These are phyloP conservation scores for Nyctibius grandis DNA, from an alignment of 2,797 vertebrate genomes.

Conservation along the genomic window DNA sequence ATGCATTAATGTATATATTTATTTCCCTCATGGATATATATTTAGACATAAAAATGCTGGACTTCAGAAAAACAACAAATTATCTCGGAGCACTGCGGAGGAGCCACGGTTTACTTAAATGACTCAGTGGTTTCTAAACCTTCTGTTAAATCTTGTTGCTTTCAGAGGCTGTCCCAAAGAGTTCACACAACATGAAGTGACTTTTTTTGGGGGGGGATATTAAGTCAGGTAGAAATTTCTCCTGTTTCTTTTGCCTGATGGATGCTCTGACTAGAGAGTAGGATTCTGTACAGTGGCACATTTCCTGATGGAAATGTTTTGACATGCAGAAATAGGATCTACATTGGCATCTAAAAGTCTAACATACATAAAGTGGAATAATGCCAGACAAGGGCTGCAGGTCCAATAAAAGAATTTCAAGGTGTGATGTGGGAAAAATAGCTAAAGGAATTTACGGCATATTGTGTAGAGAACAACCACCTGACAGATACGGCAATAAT, in stretches of 20 bases:
- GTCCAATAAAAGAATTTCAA: neutral
- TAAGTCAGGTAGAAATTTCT: neutral
- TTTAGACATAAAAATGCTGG: neutral
- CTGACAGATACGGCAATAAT: rapidly evolving
- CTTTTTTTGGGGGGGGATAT: neutral
- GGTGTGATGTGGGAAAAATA: neutral
- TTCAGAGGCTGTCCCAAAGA: neutral
- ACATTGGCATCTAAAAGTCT: neutral
- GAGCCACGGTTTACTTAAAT: neutral
- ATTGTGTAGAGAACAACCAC: neutral
- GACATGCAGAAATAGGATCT: neutral
- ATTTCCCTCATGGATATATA: neutral
- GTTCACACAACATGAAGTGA: neutral
- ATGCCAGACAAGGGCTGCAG: neutral
- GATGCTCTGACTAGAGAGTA: neutral
- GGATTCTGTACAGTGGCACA: neutral
- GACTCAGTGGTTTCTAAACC: neutral
- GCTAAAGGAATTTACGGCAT: neutral
- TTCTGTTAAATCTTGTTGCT: neutral
- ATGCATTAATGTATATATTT: neutral
- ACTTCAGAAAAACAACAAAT: neutral
- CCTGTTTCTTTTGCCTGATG: neutral
- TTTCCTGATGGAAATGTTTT: neutral
- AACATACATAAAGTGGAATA: neutral
- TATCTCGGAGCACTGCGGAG: neutral